Evolutionary conservation across 1,140 invertebrate genomes (phyloP).

Genomic region (Charaxes varanes): DNA sequence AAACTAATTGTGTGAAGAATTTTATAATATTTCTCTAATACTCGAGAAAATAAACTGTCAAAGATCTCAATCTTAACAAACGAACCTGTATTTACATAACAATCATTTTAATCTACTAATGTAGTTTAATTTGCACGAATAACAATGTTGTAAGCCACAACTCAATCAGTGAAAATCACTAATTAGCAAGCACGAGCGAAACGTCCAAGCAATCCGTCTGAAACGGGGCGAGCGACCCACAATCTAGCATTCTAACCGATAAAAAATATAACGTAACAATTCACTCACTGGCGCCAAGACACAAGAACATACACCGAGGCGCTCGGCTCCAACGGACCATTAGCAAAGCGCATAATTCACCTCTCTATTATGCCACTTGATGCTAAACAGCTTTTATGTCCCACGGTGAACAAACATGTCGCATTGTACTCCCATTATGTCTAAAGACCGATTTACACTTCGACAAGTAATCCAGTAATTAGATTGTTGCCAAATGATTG

Average conservation of each 20-base stretch:
- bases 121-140: background rate
- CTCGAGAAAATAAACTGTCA: too few species aligned
- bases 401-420: constrained; percentile 18
- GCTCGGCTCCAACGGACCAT: constrained; percentile 1
- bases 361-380: constrained; percentile 11
- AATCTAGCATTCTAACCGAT: constrained; percentile 28
- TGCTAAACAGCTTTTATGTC: constrained; percentile 13
- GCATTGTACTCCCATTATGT: constrained; percentile 15
- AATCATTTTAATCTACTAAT: background rate
- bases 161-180: constrained; percentile 48
- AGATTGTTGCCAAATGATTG: too few species aligned
- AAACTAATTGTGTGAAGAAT: too few species aligned
- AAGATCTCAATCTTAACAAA: too few species aligned
- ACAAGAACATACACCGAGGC: constrained; percentile 8
- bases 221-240: constrained; percentile 30
- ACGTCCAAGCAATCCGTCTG: constrained; percentile 33
- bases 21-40: too few species aligned
- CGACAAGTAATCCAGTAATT: too few species aligned
- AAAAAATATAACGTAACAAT: constrained; percentile 34
- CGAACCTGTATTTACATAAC: background rate
- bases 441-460: too few species aligned
- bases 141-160: constrained; percentile 24
- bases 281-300: constrained; percentile 21
- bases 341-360: constrained; percentile 15
- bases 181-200: constrained; percentile 46